Conservation (phyloP, 1,140 invertebrate species). For the Acromyrmex heyeri region DNA sequence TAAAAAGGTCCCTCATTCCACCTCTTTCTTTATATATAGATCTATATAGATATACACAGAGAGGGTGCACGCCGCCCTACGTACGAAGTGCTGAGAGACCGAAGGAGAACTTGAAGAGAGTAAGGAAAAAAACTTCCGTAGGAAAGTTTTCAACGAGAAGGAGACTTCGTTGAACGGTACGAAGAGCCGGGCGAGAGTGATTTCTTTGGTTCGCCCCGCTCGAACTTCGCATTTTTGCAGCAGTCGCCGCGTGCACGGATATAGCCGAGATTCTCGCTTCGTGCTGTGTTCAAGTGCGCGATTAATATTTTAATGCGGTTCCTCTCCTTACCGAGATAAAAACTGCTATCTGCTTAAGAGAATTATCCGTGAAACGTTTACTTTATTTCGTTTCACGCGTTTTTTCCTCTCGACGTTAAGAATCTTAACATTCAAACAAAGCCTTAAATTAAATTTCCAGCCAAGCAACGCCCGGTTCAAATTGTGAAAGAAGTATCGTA, state of each 20-base stretch:
- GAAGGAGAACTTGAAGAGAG: not conserved
- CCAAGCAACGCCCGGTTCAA: not conserved
- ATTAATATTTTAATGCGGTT: conserved; percentile 55
- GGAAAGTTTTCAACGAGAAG: conserved; percentile 78
- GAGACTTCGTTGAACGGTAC: conserved; percentile 45
- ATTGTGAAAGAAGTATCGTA: not conserved
- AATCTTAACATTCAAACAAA: conserved; percentile 12
- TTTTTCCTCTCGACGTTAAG: not conserved
- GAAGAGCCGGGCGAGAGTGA: conserved; percentile 72
- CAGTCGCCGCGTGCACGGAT: not conserved
- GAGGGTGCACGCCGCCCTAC: not conserved
- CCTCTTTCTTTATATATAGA: not conserved
- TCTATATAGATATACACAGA: conserved; percentile 8
- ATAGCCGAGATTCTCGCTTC: conserved; percentile 17
- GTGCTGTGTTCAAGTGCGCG: conserved; percentile 30
- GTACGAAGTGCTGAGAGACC: conserved; percentile 7
- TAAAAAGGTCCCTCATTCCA: conserved; percentile 72
- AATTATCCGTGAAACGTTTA: conserved; percentile 41
- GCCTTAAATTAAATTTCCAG: conserved; percentile 11
- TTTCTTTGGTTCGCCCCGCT: conserved; percentile 78
- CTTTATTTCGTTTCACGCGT: conserved; percentile 36
- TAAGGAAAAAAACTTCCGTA: conserved; percentile 75
- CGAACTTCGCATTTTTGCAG: conserved; percentile 75
- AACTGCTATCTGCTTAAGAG: conserved; percentile 29
- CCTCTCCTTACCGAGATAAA: conserved; percentile 7